Percentiles rank a stretch among this genome's conserved stretches.
phyloP scores from a whole-genome alignment of 2,888 invertebrate species.

The Calliphora vomitoria region DNA sequence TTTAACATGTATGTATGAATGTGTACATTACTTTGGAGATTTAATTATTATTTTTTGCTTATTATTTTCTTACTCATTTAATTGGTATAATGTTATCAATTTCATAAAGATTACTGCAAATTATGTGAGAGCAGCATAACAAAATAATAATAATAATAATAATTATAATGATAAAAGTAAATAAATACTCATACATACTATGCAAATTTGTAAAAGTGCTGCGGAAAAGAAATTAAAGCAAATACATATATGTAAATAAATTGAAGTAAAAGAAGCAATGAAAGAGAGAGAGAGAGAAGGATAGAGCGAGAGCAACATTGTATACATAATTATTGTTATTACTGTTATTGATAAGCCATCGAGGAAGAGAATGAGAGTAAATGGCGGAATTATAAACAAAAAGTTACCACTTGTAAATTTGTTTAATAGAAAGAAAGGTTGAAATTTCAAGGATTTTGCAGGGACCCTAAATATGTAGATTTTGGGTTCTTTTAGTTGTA shows the following conservation, averaged over 20 bases:
- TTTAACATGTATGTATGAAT: too few relatives aligned
- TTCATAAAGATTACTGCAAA: conserved; percentile 60
- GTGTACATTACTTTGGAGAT: background rate
- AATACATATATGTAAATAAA: too few relatives aligned
- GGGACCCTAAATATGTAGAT: too few relatives aligned
- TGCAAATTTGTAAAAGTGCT: conserved; percentile 44
- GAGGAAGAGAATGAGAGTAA: conserved; percentile 31
- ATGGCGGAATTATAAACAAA: conserved; percentile 32
- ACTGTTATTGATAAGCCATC: conserved; percentile 49
- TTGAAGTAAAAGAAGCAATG: background rate
- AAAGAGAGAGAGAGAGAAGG: background rate
- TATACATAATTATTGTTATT: conserved; percentile 5
- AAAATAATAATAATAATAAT: conserved; percentile 50
- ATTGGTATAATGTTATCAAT: conserved; percentile 61
- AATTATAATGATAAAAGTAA: conserved; percentile 60
- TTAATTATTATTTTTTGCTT: background rate
- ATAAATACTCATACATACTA: conserved; percentile 39
- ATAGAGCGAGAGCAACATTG: background rate
- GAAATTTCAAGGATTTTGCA: too few relatives aligned
- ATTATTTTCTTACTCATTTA: conserved; percentile 10
- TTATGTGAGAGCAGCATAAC: conserved; percentile 51
- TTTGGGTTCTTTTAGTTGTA: too few relatives aligned
- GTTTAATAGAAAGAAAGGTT: too few relatives aligned
- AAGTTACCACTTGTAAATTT: background rate
- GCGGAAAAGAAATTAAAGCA: background rate